A percentile compares a stretch with the other conserved stretches of the same genome.
phyloP scores from a whole-genome alignment of 2,113 vertebrate species.

The Campylorhamphus procurvoides region DNA sequence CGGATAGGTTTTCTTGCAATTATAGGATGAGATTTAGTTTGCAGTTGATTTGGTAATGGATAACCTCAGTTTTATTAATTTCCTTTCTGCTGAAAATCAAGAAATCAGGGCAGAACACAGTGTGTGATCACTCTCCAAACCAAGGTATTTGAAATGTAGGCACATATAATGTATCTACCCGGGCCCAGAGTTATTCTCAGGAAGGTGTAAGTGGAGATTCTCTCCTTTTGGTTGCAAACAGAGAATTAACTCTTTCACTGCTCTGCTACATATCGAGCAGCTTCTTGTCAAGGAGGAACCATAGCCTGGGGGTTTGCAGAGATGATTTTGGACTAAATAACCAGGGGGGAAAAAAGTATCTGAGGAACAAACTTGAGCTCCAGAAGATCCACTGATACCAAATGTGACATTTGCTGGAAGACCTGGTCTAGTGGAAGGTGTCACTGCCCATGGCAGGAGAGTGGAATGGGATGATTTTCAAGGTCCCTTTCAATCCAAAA shows the following conservation, averaged over 20 bases:
- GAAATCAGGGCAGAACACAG: not conserved
- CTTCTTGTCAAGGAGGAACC: not conserved
- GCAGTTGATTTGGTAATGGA: constrained; percentile 19
- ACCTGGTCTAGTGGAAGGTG: rapidly evolving
- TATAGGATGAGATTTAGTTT: not conserved
- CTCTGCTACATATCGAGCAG: not conserved
- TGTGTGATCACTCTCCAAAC: not conserved
- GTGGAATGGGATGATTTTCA: not conserved
- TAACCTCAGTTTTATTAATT: not conserved
- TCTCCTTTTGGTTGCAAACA: not conserved
- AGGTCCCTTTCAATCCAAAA: not conserved
- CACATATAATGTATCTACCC: rapidly evolving
- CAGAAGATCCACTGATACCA: not conserved
- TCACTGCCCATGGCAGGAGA: not conserved
- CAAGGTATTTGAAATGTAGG: not conserved
- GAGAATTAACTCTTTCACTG: not conserved
- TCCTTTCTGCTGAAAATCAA: constrained; percentile 14
- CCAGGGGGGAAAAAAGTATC: not conserved
- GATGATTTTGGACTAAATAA: not conserved
- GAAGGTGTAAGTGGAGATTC: not conserved
- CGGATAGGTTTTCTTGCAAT: not conserved
- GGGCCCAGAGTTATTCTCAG: not conserved
- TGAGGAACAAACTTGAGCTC: not conserved
- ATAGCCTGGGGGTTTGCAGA: not conserved
- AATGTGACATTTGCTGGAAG: not conserved